Base-by-base conservation (phyloP, 2,888 invertebrate genomes). In the Pyrrhosoma nymphula region DNA sequence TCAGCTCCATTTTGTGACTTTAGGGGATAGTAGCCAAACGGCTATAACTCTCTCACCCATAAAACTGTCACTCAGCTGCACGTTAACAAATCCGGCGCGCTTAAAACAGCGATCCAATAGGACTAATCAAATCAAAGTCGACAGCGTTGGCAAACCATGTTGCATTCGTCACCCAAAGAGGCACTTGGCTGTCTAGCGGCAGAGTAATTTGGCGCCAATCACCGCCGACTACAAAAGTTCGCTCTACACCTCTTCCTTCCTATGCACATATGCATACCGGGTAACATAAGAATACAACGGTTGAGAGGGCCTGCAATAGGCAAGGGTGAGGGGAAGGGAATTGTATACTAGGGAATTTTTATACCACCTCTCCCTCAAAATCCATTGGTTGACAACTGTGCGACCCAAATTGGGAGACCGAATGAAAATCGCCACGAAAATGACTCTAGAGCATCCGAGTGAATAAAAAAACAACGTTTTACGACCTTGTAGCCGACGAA, bases 401-500 rank as follows among this genome's bases (percentile, higher is more conserved):
- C 82, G 35, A 82, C 82, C 82, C 82, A 82, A 82, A 82, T 82
- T 35, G 10, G 82, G 82, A 82, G 12, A 35, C 35, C 82, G 82
- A 82, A 35, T 82, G 35, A 35, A 35, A 35, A 1, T 35, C 30
- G 35, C 82, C 82, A 14, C 18, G 35, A 82, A 82, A 82, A 82
- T 14, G 82, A 82, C 82, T 35, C 16, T 35, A 23, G 35, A 82
- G 82, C 14, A 82, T 16, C 35, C 35, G 12, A 30, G 26, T n/a
- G 82, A 18, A 30, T n/a, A n/a, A 82, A 82, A 82, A 82, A 82
- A 30, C n/a, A 35, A 35, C 35, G 35, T 82, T 82, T 82, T 82
- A 82, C 82, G 30, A 82, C 82, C 30, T 35, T 82, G 82, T 30
- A 35, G 82, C 82, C 35, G 82, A 82, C 82, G 82, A 82, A 82